Conservation (phyloP, 2,797 vertebrate species). For the Odontamblyopus rebecca region DNA sequence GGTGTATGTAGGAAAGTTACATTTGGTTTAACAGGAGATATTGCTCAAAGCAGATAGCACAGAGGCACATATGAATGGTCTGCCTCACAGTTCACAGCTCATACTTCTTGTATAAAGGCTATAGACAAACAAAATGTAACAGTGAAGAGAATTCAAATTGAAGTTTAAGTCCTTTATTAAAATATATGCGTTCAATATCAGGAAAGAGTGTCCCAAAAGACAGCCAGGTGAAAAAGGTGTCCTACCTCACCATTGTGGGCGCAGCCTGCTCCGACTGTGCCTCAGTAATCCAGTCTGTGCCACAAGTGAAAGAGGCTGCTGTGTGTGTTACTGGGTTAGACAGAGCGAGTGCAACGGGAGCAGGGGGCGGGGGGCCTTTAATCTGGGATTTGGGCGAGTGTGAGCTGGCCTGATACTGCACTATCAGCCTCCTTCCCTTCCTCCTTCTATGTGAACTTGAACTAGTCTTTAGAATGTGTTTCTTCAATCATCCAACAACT, state of each 20-base stretch:
- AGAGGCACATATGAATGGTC: neutral
- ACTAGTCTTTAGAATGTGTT: constrained; percentile 7
- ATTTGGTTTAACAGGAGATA: neutral
- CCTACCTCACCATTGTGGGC: constrained; percentile 85
- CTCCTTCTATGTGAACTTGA: constrained; percentile 43
- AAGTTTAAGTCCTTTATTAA: neutral
- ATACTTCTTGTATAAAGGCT: neutral
- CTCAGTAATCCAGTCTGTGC: constrained; percentile 74
- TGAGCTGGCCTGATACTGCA: constrained; percentile 71
- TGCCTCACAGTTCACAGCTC: neutral
- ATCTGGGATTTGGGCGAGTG: constrained; percentile 75
- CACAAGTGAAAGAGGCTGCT: constrained; percentile 54
- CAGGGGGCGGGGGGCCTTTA: constrained; percentile 55
- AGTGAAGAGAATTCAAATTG: neutral
- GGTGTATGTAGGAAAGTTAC: neutral
- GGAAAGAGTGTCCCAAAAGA: neutral
- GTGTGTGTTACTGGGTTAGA: constrained; percentile 62
- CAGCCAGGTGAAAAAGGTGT: constrained; percentile 10
- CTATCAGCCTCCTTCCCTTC: constrained; percentile 48
- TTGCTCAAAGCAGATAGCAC: neutral
- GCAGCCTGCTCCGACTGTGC: constrained; percentile 65
- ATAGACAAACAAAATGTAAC: neutral
- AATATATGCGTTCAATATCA: neutral
- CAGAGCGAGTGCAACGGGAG: constrained; percentile 32
- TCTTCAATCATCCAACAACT: constrained; percentile 23